Evolutionary conservation across 2,113 vertebrate species (phyloP).

Genomic region (Parus major): DNA sequence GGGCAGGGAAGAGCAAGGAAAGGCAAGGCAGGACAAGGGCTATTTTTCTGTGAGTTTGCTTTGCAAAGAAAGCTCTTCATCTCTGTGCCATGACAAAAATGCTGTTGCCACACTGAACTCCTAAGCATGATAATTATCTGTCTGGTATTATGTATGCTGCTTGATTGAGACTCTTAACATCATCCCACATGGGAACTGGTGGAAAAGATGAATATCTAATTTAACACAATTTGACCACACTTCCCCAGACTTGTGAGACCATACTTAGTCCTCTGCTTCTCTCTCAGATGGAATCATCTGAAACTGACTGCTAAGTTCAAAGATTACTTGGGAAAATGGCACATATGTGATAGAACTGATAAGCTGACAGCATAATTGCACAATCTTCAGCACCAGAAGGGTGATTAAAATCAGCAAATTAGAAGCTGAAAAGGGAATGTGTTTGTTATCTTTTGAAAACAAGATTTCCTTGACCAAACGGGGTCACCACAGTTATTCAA

Average conservation of each 20-base stretch:
- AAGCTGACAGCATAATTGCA: background rate
- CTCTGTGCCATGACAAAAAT: background rate
- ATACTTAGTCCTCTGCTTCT: background rate
- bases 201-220: background rate
- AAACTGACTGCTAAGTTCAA: background rate
- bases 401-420: background rate
- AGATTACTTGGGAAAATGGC: background rate
- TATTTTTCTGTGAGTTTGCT: background rate
- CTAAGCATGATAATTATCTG: background rate
- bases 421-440: background rate
- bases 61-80: background rate
- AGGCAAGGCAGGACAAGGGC: accelerated
- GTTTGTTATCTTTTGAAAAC: background rate
- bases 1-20: background rate
- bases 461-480: background rate
- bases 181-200: background rate
- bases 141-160: background rate
- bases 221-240: background rate
- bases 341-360: background rate
- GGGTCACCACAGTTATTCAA: background rate
- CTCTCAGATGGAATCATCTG: background rate
- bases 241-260: background rate
- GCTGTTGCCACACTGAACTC: background rate
- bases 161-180: background rate
- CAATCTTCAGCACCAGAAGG: background rate